Percentiles rank a stretch among this genome's conserved stretches.
phyloP scores from a whole-genome alignment of 2,797 vertebrate genomes.

The Sandelia bainsii region DNA sequence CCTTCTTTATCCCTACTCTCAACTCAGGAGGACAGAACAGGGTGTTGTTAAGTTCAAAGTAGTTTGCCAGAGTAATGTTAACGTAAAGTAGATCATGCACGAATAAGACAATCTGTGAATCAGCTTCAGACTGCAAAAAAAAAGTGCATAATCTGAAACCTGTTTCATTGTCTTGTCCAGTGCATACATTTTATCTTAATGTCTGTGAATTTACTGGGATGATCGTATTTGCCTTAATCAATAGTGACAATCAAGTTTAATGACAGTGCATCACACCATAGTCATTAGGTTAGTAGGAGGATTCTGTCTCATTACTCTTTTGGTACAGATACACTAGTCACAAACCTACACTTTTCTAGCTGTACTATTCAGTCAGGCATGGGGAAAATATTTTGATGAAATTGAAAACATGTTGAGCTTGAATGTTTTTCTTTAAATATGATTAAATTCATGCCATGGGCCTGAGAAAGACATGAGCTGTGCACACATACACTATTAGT shows the following conservation, averaged over 20 bases:
- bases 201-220: not conserved
- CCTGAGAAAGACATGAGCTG: conserved; percentile 1
- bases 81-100: conserved; percentile 7
- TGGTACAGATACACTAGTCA: not conserved
- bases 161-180: not conserved
- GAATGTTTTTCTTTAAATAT: not conserved
- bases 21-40: not conserved
- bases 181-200: not conserved
- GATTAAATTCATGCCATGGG: not conserved
- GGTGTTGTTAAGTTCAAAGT: conserved; percentile 33
- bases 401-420: not conserved
- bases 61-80: conserved; percentile 37
- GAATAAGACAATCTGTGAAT: not conserved
- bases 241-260: not conserved
- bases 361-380: not conserved
- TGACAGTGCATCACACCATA: not conserved
- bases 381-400: not conserved
- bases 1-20: conserved; percentile 20
- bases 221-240: not conserved
- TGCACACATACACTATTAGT: conserved; percentile 1
- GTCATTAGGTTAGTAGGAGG: not conserved
- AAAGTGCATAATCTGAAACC: not conserved
- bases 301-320: not conserved
- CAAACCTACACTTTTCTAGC: not conserved
- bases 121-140: too few relatives aligned